Evolutionary conservation across 2,888 invertebrate genomes (phyloP).

Genomic region (Catonia carolina): DNA sequence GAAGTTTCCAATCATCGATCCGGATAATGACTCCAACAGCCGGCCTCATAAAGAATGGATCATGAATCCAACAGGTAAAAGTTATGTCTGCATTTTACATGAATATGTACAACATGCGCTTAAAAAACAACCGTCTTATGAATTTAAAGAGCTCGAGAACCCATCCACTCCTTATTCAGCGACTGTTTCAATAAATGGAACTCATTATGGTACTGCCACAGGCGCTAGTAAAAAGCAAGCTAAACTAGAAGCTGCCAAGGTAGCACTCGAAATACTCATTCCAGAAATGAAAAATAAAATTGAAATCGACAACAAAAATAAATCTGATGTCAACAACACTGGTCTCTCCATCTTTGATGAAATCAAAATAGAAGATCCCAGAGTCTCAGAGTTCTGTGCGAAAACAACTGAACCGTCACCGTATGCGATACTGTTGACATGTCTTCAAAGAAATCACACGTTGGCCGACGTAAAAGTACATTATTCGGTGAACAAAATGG

Average conservation of each 20-base stretch:
- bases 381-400: constrained; percentile 91
- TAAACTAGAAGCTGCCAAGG: constrained; percentile 86
- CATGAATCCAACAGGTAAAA: constrained; percentile 95
- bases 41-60: constrained; percentile 65
- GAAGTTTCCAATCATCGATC: constrained; percentile 63
- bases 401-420: constrained; percentile 94
- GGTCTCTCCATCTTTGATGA: constrained; percentile 74
- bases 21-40: constrained; percentile 30
- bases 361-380: constrained; percentile 87
- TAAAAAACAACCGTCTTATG: constrained; percentile 87
- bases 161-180: constrained; percentile 91
- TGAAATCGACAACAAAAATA: constrained; percentile 48
- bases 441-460: constrained; percentile 87
- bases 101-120: constrained; percentile 95
- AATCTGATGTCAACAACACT: constrained; percentile 43
- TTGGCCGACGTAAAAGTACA: constrained; percentile 81
- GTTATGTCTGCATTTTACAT: constrained; percentile 91
- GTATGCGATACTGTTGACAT: constrained; percentile 86
- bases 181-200: constrained; percentile 83
- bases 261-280: constrained; percentile 83
- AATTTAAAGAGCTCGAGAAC: constrained; percentile 83
- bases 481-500: constrained; percentile 77
- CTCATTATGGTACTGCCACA: constrained; percentile 89
- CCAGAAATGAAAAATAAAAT: constrained; percentile 85
- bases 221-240: constrained; percentile 95